A percentile compares a stretch with the other conserved stretches of the same genome.
These are phyloP conservation scores for Pentamera pediparva DNA, from an alignment of 53 echinoderm and acorn worm species.

Conservation along the genomic window DNA sequence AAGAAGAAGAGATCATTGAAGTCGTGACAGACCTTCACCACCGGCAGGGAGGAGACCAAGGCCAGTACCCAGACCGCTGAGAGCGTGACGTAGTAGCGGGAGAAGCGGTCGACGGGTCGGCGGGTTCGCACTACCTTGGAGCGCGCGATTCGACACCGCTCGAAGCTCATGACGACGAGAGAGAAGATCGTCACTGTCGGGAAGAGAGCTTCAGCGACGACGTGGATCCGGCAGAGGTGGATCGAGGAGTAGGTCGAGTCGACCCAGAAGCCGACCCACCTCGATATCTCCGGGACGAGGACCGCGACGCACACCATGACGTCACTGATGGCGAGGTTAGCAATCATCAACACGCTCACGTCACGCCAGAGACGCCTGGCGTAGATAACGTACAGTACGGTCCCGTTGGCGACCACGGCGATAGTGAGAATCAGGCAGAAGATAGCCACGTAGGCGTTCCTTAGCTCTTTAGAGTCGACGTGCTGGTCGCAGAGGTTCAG, in stretches of 20 bases:
- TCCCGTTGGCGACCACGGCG: not conserved
- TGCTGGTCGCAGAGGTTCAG: too few species aligned
- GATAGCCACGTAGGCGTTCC: not conserved
- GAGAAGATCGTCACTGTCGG: conserved; percentile 16
- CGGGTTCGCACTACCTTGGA: conserved; percentile 6
- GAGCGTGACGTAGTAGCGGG: too few species aligned
- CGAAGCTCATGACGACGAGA: conserved; percentile 17
- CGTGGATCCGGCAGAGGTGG: not conserved
- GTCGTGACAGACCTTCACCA: not conserved
- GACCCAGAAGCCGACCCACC: conserved; percentile 8
- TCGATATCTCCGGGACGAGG: conserved; percentile 24
- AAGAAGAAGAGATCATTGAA: too few species aligned
- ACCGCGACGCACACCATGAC: conserved; percentile 15
- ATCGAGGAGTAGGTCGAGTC: not conserved
- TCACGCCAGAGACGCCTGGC: conserved; percentile 3
- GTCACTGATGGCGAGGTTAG: conserved; percentile 18
- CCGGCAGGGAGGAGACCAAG: not conserved
- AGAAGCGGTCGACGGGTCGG: too few species aligned
- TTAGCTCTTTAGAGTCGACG: not conserved
- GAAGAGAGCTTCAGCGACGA: conserved; percentile 13
- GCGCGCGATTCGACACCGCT: conserved; percentile 7
- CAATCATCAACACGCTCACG: conserved; percentile 15
- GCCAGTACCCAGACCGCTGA: not conserved
- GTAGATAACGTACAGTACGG: conserved; percentile 9
- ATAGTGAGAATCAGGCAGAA: conserved; percentile 3